Evolutionary conservation across 2,888 invertebrate genomes (phyloP), one percentile per base, ranked within the genome.

Genomic region (Hipparchia semele): DNA sequence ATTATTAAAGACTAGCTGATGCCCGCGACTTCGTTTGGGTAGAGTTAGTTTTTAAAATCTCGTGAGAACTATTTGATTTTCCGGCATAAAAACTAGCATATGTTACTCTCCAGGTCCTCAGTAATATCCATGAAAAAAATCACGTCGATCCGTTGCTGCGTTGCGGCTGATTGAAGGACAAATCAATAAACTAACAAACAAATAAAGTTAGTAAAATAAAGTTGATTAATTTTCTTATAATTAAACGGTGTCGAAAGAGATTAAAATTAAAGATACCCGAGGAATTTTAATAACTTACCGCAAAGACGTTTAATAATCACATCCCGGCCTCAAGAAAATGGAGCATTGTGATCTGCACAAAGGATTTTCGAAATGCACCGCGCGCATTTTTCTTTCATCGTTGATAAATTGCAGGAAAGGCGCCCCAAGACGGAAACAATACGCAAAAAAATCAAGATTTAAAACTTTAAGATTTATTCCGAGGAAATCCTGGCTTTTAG

Each of bases 341-440:
- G 68, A 23, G 72, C 76, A 76, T 78, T 77, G 79, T 79, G 73
- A 23, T 60, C 60, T 67, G 70, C 71, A 79, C 77, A 79, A 79
- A 78, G 76, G 79, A 78, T 78, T 71, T 77, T 76, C 76, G 72
- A 72, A 78, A 78, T 78, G 77, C 77, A 79, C 76, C 75, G 53
- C 72, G 72, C 72, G 74, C 76, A 67, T 71, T 72, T 73, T 68
- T 76, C 77, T 76, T 76, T 77, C 78, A 78, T 76, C 75, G 75
- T 74, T 79, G 79, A 79, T 79, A 79, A 79, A 79, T 79, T 79
- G 78, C 77, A 72, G 74, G 75, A 73, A 62, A 76, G 76, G 75
- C 77, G 74, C 71, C 74, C 73, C 67, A 64, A 66, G 71, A 68
- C 61, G 77, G 77, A 79, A 79, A 79, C 79, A 79, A 79, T 77